Base-by-base conservation (phyloP, 2,113 vertebrate species). In the Hippocampus comes region DNA sequence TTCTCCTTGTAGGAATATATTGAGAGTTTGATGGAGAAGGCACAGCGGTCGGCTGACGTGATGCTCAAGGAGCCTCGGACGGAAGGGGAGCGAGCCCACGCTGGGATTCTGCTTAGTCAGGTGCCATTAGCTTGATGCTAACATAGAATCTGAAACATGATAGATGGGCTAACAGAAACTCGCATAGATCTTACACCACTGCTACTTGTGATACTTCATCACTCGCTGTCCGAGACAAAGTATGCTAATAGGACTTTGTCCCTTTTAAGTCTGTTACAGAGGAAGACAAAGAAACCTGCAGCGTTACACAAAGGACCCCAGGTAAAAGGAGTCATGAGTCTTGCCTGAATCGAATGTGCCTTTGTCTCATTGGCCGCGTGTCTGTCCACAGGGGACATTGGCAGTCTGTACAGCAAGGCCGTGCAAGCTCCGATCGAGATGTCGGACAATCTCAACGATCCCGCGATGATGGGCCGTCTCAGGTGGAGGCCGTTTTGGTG, bases 1-100 rank as follows among this genome's bases (percentile, higher is more conserved):
- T 77, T 57, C 72, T 30, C 53, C 61, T 67, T 42, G 77, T 21
- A 98, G 97, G 84, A 90, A 34, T 97, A 96, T 71, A 90, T 97
- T 11, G 90, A 94, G 65, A 85, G 89, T 63, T 85, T 96, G 71
- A 88, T 96, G 74, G 89, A 90, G 77, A 92, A 88, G 76, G 92
- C 95, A 82, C 82, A 89, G 70, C 86, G 86, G 14, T 83, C 88
- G 17, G 91, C 93, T 72, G 89, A 95, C 57, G 92, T 92, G 84
- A 88, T 85, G 12, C 59, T 94, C 43, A 96, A 95, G 87, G 95
- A 95, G 30, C 94, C 93, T 76, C 91, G 92, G 72, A 89, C 89
- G 0, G 82, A 92, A 67, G 89, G 94, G 48, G 94, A 97, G 80
- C 87, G 77, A 23, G 71, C 77, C 64, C 91, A 84, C 0, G 92